These are phyloP conservation scores for Thermophis baileyi DNA, from an alignment of 2,113 vertebrate species.

Conservation along the genomic window DNA sequence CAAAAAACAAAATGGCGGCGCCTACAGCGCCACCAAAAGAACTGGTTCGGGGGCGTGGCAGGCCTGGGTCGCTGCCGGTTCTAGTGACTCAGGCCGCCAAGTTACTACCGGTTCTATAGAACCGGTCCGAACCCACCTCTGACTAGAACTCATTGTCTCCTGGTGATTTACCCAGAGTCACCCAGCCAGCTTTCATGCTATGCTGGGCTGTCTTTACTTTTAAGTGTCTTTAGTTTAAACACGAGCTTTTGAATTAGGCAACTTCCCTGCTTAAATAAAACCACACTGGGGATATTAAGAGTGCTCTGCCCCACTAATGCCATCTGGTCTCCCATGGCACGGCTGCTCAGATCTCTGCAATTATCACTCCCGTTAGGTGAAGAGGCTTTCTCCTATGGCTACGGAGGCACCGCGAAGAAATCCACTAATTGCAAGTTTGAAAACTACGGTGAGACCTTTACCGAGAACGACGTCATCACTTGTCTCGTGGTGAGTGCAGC, in stretches of 20 bases:
- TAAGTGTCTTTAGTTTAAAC: background rate
- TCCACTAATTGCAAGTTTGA: conserved; percentile 82
- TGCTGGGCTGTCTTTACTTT: background rate
- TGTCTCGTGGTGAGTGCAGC: conserved; percentile 81
- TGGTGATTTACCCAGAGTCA: background rate
- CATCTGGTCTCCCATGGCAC: background rate
- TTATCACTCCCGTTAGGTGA: conserved; percentile 70
- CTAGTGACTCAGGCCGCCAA: too few species aligned
- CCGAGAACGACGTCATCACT: conserved; percentile 87
- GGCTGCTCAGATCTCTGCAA: background rate
- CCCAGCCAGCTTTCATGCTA: background rate
- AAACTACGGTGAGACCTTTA: conserved; percentile 84
- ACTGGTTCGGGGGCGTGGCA: too few species aligned
- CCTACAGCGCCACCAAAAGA: too few species aligned
- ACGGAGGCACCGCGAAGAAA: conserved; percentile 87
- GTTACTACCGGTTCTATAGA: too few species aligned
- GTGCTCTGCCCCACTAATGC: background rate
- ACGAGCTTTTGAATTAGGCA: background rate
- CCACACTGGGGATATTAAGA: background rate
- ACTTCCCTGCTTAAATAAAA: background rate
- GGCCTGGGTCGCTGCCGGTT: too few species aligned
- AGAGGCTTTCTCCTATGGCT: conserved; percentile 85
- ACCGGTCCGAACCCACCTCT: too few species aligned
- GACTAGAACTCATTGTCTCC: background rate
- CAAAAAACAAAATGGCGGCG: too few species aligned